Evolutionary conservation across 1,140 invertebrate genomes (phyloP), one percentile per base, ranked within the genome.

Genomic region (Brevipalpus yothersi): DNA sequence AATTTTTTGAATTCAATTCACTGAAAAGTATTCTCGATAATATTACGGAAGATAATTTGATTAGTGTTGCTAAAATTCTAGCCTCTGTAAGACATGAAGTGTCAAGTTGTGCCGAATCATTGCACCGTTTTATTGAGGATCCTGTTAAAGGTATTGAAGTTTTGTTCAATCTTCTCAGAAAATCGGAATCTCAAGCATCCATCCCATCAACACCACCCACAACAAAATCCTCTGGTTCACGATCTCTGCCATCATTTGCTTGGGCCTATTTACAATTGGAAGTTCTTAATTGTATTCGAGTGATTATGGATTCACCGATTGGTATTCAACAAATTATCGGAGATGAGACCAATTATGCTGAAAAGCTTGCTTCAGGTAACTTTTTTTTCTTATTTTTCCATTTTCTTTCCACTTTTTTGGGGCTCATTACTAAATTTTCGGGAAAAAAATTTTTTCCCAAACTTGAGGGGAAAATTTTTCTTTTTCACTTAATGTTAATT

Each of bases 221-320:
- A 45, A 4, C 43, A 45, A 31, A 31, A 31, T 31, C 31, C 5
- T 31, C 2, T 31, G 31, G 31, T 31, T 3, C 31, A n/a, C 49
- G 39, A 55, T 39, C 21, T 39, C 39, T 55, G 21, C 53, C 53
- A 17, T 55, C 53, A 17, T 55, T 55, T 55, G 53, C 53, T 2
- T 55, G 23, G 21, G 41, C 58, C 8, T 59, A 51, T 23, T 60
- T 72, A 13, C 69, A 75, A 61, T 62, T 76, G 40, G 72, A 76
- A 60, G 73, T 72, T 63, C 69, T 76, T 4, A 59, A 65, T 4
- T 75, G 73, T 59, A 63, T 77, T 56, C 69, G 71, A 58, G 69
- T 71, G 1, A 70, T 77, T 19, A 72, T 77, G 65, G 76, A 76
- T 64, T 75, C 72, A 1, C 69, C 69, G 59, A 67, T 70, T 17